Percentiles rank a stretch among this genome's conserved stretches.
phyloP scores from a whole-genome alignment of 2,888 invertebrate species.

The Meliscaeva auricollis region DNA sequence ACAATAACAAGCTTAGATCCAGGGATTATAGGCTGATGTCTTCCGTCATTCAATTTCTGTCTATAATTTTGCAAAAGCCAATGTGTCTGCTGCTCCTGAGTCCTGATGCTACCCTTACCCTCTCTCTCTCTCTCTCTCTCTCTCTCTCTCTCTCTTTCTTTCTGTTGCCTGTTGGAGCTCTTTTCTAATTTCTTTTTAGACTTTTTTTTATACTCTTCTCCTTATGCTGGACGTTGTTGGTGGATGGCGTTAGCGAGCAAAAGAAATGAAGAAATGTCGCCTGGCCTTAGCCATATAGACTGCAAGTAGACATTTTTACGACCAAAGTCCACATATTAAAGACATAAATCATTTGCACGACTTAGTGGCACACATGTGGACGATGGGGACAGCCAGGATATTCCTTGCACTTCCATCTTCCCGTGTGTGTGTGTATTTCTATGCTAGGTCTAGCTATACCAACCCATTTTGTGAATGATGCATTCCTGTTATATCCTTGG shows the following conservation, averaged over 20 bases:
- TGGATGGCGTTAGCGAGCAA: neutral
- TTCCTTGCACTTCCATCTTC: constrained; percentile 46
- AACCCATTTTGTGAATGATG: constrained; percentile 60
- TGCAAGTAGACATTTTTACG: constrained; percentile 75
- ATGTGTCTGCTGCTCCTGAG: constrained; percentile 9
- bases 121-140: neutral
- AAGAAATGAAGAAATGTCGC: constrained; percentile 70
- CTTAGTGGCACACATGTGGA: constrained; percentile 75
- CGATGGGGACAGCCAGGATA: constrained; percentile 58
- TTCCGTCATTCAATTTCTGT: constrained; percentile 41
- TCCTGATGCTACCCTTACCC: neutral
- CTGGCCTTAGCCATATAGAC: constrained; percentile 67
- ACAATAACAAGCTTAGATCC: constrained; percentile 43
- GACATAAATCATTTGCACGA: constrained; percentile 75
- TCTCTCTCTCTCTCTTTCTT: neutral
- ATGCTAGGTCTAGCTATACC: neutral
- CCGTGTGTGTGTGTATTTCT: neutral
- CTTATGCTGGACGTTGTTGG: constrained; percentile 11
- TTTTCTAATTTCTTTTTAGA: constrained; percentile 36
- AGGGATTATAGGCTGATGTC: constrained; percentile 54
- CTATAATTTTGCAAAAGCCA: constrained; percentile 43
- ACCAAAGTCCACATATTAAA: constrained; percentile 75
- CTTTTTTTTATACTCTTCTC: constrained; percentile 30
- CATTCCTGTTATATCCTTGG: constrained; percentile 62
- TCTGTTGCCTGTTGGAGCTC: neutral